Evolutionary conservation across 2,888 invertebrate species (phyloP), one percentile per base, ranked within the genome.

Genomic region (Acrobeloides nanus): DNA sequence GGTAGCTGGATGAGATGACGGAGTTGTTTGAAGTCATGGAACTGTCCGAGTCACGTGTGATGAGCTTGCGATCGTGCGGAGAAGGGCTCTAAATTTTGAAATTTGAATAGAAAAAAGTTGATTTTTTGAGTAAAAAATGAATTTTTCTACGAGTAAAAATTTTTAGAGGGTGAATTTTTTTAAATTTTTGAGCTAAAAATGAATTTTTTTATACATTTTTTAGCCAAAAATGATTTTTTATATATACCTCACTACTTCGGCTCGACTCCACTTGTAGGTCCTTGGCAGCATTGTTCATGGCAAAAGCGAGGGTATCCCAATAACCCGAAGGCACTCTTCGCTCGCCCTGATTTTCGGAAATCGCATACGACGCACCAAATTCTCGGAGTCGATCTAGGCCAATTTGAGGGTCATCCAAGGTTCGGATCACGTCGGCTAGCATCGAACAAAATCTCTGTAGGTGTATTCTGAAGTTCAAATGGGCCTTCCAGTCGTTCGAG

Each of bases 231-330:
- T n/a, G n/a, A n/a, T n/a, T n/a, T n/a, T n/a, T n/a, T n/a, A n/a
- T n/a, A 55, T 35, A 15, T 15, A 51, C 57, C 39, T 53, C 53
- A 35, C 53, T 53, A 18, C 56, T 43, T 23, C 53, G 38, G 29
- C 56, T 57, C 2, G 44, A 46, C 26, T 51, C 55, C 15, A 53
- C 53, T 52, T 53, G 53, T 23, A 53, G 27, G 31, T 53, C 53
- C 32, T 53, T 54, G n/a, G 54, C 58, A 3, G 57, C 49, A 21
- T 59, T 53, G 31, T 54, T 54, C 23, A 59, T 25, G 10, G 57
- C 54, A 24, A 53, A 59, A n/a, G 58, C 38, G 12, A 54, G 23
- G 8, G 50, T 33, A 21, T 59, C 54, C 58, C 54, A 59, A 24
- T 59, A 59, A 21, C 33, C 42, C 5, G 29, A 21, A 15, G 58